Base-by-base conservation (phyloP, 2,797 vertebrate genomes). In the Sus cebifrons region DNA sequence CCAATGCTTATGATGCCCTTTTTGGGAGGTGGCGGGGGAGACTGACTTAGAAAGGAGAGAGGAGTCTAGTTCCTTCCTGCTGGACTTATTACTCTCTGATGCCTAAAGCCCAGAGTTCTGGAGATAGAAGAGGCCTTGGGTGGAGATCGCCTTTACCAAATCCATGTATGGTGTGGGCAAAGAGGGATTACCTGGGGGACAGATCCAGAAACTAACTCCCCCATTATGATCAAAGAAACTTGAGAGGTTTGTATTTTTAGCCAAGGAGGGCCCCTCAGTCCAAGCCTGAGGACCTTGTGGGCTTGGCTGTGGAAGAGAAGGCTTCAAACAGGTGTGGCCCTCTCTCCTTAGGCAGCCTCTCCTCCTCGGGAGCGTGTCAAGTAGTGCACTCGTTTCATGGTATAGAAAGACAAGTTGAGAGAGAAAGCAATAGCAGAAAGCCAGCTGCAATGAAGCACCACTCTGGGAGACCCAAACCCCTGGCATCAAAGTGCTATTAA, bases 221-320 rank as follows among this genome's bases (percentile, higher is more conserved):
- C n/a, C 6, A 79, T 56, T 23, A 49, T 32, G 62, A 81, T 92
- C 44, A 67, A 93, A 86, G 96, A 95, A 97, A 94, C 36, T 91
- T 54, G 29, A 96, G 71, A 84, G n/a, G 54, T 75, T 95, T 96
- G 60, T 96, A 97, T 86, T 96, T 97, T 95, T 90, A 95, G 77
- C n/a, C 27, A 79, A 95, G 78, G 49, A 92, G 65, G 85, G 44
- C 44, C 71, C 56, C 40, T 86, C 5, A 32, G 32, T 67, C 78
- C 65, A 91, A 96, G 64, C 13, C 79, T 21, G 36, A 89, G 60
- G 70, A 78, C n/a, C 75, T 84, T 5, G 7, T 81, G 91, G 70
- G 65, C 91, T 79, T 92, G 91, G 71, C 85, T 87, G 6, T 94
- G 68, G 87, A 94, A 87, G 21, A 94, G 52, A 96, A 94, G 77